Conservation (phyloP, 2,797 vertebrate genomes). For the Masticophis lateralis region DNA sequence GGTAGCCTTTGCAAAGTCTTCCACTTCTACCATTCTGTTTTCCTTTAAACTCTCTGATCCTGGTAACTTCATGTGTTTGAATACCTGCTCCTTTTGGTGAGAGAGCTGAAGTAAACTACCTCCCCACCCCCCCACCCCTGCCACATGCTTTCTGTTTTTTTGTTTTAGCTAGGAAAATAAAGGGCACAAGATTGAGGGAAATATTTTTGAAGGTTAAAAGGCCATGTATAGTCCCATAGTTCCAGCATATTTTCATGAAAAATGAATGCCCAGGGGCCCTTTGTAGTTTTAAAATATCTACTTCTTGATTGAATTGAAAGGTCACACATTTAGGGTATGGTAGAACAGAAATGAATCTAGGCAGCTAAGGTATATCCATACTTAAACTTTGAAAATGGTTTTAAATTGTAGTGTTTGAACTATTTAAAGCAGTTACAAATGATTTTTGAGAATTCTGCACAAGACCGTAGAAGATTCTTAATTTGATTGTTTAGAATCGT, state of each 20-base stretch:
- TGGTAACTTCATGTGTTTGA: background rate
- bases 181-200: slow-evolving; percentile 12
- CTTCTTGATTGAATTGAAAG: slow-evolving; percentile 32
- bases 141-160: background rate
- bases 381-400: background rate
- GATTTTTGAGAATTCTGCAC: background rate
- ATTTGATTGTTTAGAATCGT: background rate
- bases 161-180: background rate
- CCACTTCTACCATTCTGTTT: background rate
- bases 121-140: too few relatives aligned
- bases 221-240: background rate
- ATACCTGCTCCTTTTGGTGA: background rate
- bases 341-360: slow-evolving; percentile 17
- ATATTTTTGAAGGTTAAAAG: slow-evolving; percentile 27
- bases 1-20: background rate
- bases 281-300: slow-evolving; percentile 29
- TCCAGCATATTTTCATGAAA: slow-evolving; percentile 28
- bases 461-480: background rate
- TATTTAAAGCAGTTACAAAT: background rate
- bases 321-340: slow-evolving; percentile 18
- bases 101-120: background rate
- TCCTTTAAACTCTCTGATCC: background rate
- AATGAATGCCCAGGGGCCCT: slow-evolving; percentile 13
- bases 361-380: background rate
- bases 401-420: background rate